phyloP scores from a whole-genome alignment of 2,113 vertebrate genomes.

The Ageneiosus marmoratus region DNA sequence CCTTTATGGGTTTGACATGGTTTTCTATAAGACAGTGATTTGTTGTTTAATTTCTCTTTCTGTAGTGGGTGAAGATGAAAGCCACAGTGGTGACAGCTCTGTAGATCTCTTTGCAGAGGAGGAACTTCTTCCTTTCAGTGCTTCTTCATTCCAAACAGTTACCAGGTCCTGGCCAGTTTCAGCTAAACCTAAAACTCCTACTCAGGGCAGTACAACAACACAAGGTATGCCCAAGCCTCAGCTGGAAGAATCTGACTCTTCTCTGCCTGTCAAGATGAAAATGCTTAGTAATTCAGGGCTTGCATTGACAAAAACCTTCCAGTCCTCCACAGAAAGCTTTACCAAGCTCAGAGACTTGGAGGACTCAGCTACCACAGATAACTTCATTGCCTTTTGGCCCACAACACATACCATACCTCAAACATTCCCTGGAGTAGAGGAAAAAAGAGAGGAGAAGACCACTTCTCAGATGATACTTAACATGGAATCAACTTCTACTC shows the following conservation, averaged over 20 bases:
- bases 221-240: slow-evolving; percentile 35
- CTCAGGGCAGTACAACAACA: background rate
- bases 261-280: background rate
- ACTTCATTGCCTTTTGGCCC: background rate
- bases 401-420: slow-evolving; percentile 35
- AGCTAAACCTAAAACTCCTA: slow-evolving; percentile 41
- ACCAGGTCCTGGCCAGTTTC: slow-evolving; percentile 55
- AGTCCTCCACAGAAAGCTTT: background rate
- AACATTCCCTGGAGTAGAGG: slow-evolving; percentile 7
- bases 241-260: slow-evolving; percentile 38
- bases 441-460: slow-evolving; percentile 13
- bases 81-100: slow-evolving; percentile 83
- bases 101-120: slow-evolving; percentile 85
- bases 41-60: slow-evolving; percentile 19
- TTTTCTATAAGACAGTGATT: background rate
- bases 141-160: slow-evolving; percentile 44
- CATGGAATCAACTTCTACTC: slow-evolving; percentile 17
- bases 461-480: slow-evolving; percentile 30
- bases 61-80: slow-evolving; percentile 80
- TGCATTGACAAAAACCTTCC: background rate
- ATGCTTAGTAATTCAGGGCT: background rate
- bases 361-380: slow-evolving; percentile 8
- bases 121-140: slow-evolving; percentile 83
- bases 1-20: background rate
- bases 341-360: slow-evolving; percentile 2